Evolutionary conservation across 2,888 invertebrate species (phyloP), one percentile per base, ranked within the genome.

Genomic region (Deladenus siricidicola): DNA sequence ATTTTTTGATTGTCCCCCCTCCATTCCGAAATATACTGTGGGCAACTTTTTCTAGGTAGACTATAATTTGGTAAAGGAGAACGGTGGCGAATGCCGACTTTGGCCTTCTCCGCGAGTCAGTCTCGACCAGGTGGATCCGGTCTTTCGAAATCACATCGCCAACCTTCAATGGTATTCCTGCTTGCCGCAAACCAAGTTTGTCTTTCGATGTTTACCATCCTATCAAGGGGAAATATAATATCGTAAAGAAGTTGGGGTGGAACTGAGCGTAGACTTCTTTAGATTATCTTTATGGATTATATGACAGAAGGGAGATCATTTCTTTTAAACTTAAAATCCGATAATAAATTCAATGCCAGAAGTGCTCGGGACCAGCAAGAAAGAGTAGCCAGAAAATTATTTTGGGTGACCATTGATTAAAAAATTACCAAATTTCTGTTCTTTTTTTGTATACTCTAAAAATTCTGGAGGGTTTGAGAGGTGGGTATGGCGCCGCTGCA

Each of bases 101-200:
- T 77, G 77, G 77, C 77, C 77, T 26, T 65, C 75, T 6, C 43
- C 61, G 4, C 65, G 66, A 39, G 77, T 77, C 8, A 70, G 72
- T 55, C 54, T 77, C 34, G 66, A 69, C 24, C 60, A 69, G 24
- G 64, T 77, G 17, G 77, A 78, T 50, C 70, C 71, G 8, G 67
- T 66, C 21, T 78, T 77, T 63, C 66, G 70, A 28, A 57, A 66
- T 26, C 75, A 77, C 43, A 66, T 77, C 26, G 53, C 63, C 19
- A 63, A 67, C 43, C 65, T 77, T 6, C 60, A 64, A 17, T 77
- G 77, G 77, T 77, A 78, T 58, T 66, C 68, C 4, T 77, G 77
- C 56, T 47, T 72, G 8, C 68, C 75, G 10, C 74, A 73, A 56
- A 70, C 62, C 23, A 70, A 69, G 73, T 71, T 43, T 62, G 64